Conservation (phyloP, 2,888 invertebrate species). For the Neoitamus cyanurus region DNA sequence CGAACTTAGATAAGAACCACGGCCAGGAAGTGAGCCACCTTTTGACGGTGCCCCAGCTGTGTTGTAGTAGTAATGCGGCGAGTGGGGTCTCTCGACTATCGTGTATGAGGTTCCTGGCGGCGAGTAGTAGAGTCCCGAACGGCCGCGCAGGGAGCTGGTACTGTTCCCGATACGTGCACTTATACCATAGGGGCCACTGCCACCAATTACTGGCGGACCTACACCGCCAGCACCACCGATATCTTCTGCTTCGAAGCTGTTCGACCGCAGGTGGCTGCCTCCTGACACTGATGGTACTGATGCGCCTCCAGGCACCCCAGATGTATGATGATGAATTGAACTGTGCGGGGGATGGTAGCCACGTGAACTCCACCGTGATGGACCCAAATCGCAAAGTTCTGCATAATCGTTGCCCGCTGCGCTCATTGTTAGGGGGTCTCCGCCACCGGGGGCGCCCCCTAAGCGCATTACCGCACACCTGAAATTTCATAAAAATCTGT, state of each 20-base stretch:
- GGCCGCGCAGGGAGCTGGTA: conserved; percentile 68
- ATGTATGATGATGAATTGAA: conserved; percentile 59
- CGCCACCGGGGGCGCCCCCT: conserved; percentile 57
- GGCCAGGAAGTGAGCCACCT: conserved; percentile 65
- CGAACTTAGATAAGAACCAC: conserved; percentile 75
- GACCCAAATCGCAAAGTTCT: conserved; percentile 67
- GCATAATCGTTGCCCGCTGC: conserved; percentile 68
- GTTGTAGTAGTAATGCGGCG: conserved; percentile 71
- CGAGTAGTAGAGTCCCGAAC: conserved; percentile 83
- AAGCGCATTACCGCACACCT: conserved; percentile 58
- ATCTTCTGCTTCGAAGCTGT: conserved; percentile 67
- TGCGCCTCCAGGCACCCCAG: conserved; percentile 56
- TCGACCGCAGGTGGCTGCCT: conserved; percentile 58
- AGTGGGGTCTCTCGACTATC: conserved; percentile 83
- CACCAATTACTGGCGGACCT: conserved; percentile 61
- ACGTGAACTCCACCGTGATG: conserved; percentile 66
- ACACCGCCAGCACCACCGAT: conserved; percentile 58
- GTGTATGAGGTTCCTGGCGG: conserved; percentile 91
- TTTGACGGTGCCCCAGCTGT: conserved; percentile 65
- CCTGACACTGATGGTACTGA: conserved; percentile 37
- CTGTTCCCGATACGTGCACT: conserved; percentile 64
- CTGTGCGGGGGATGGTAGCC: conserved; percentile 63
- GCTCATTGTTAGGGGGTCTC: conserved; percentile 66
- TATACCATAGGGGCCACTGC: conserved; percentile 59
- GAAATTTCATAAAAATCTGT: conserved; percentile 14